phyloP scores from a whole-genome alignment of 64 coral and sea anemone species.

The Anthopleura sola region DNA sequence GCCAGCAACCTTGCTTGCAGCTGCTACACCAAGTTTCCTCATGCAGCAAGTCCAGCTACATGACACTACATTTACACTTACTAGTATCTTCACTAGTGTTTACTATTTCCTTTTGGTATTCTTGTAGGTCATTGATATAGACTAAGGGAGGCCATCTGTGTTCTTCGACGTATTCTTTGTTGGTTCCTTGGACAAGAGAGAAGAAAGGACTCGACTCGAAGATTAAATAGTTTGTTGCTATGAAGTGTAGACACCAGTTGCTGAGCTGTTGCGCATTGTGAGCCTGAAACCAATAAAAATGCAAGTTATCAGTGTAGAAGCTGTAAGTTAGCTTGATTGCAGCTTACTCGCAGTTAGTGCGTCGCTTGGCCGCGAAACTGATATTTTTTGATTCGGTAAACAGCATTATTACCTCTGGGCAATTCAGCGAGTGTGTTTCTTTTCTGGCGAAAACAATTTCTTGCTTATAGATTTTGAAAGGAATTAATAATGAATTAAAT shows the following conservation, averaged over 20 bases:
- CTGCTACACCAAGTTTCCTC: too few relatives aligned
- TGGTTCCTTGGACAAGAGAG: conserved; percentile 63
- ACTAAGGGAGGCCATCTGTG: conserved; percentile 81
- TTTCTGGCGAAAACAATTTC: too few relatives aligned
- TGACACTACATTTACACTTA: conserved; percentile 63
- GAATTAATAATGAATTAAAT: too few relatives aligned
- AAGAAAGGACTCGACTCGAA: conserved; percentile 73
- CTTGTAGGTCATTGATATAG: conserved; percentile 69
- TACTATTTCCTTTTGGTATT: conserved; percentile 50
- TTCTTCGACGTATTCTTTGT: conserved; percentile 54
- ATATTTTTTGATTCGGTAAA: too few relatives aligned
- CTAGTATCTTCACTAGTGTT: background rate
- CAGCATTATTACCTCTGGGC: too few relatives aligned
- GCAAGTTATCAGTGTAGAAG: background rate
- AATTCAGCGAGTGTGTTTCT: too few relatives aligned
- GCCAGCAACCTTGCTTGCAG: too few relatives aligned
- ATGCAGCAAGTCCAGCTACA: conserved; percentile 30
- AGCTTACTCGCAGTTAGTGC: too few relatives aligned
- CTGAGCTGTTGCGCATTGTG: conserved; percentile 68
- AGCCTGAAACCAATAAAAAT: conserved; percentile 28
- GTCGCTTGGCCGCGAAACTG: too few relatives aligned
- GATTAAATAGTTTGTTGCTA: conserved; percentile 78
- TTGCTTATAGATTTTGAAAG: too few relatives aligned
- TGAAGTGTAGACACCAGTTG: conserved; percentile 81
- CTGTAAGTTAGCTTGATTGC: too few relatives aligned